phyloP scores from a whole-genome alignment of 2,888 invertebrate genomes.

The Melipona beecheii region DNA sequence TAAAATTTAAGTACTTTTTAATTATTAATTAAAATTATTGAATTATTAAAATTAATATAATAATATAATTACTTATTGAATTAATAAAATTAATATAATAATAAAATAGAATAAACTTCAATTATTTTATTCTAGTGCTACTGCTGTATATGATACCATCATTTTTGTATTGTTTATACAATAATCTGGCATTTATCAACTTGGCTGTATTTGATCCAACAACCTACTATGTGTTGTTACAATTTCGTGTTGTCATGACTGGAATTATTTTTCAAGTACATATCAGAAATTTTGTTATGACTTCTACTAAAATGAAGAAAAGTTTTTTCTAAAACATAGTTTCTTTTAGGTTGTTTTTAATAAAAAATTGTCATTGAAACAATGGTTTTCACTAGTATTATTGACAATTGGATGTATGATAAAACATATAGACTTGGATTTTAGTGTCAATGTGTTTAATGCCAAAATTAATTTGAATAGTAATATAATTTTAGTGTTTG shows the following conservation, averaged over 20 bases:
- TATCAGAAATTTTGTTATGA: conserved; percentile 4
- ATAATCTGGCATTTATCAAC: conserved; percentile 96
- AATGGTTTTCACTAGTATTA: conserved; percentile 95
- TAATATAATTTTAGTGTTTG: conserved; percentile 82
- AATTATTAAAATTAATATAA: not conserved
- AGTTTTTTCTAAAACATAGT: conserved; percentile 23
- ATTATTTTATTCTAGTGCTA: conserved; percentile 87
- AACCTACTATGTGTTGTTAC: conserved; percentile 95
- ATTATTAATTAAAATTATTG: not conserved
- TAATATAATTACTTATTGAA: not conserved
- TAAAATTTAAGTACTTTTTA: not conserved
- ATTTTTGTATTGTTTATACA: conserved; percentile 96
- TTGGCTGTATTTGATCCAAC: conserved; percentile 96
- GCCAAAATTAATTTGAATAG: conserved; percentile 77
- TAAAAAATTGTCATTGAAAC: conserved; percentile 90
- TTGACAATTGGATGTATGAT: conserved; percentile 96
- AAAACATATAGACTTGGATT: conserved; percentile 90
- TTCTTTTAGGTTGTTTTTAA: conserved; percentile 92
- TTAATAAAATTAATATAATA: not conserved
- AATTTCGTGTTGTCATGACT: conserved; percentile 96
- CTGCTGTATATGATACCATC: conserved; percentile 95
- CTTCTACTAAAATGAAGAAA: not conserved
- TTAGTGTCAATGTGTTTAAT: conserved; percentile 81
- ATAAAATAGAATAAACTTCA: not conserved
- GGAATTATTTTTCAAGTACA: conserved; percentile 95